phyloP scores from a whole-genome alignment of 1,140 invertebrate species.

The Drosophila simulans region DNA sequence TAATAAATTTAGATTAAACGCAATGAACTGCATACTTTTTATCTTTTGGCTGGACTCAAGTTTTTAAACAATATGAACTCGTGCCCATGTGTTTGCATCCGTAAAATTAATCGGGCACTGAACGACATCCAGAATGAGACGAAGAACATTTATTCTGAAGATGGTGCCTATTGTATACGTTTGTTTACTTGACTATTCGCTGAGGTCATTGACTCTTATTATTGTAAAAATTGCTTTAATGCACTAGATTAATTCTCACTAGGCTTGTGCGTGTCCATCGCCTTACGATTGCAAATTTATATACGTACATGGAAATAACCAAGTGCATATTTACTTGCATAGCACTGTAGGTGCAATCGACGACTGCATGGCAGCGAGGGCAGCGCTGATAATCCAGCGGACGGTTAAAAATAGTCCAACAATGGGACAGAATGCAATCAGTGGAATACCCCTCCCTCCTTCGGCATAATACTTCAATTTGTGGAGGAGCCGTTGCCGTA shows the following conservation, averaged over 20 bases:
- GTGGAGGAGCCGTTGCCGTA: conserved; percentile 69
- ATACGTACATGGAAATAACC: conserved; percentile 24
- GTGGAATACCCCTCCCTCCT: conserved; percentile 15
- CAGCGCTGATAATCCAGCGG: conserved; percentile 56
- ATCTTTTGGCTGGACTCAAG: conserved; percentile 7
- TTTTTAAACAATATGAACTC: conserved; percentile 12
- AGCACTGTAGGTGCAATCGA: conserved; percentile 57
- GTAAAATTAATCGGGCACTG: conserved; percentile 18
- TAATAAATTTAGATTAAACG: conserved; percentile 43
- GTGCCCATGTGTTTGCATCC: background rate
- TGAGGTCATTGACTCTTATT: conserved; percentile 42
- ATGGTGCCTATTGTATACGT: conserved; percentile 25
- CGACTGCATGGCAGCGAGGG: conserved; percentile 54
- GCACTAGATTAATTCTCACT: conserved; percentile 41
- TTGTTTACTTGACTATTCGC: conserved; percentile 29
- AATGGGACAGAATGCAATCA: conserved; percentile 42
- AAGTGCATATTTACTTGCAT: conserved; percentile 40
- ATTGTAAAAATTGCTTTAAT: conserved; percentile 38
- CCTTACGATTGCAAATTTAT: conserved; percentile 19
- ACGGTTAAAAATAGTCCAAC: conserved; percentile 59
- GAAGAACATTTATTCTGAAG: conserved; percentile 22
- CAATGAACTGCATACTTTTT: background rate
- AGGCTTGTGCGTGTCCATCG: conserved; percentile 36
- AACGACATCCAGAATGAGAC: conserved; percentile 20
- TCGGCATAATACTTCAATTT: conserved; percentile 43